Percentiles rank a stretch among this genome's conserved stretches.
Evolutionary conservation across 2,113 vertebrate genomes (phyloP).

Genomic region (Mustelus asterias): DNA sequence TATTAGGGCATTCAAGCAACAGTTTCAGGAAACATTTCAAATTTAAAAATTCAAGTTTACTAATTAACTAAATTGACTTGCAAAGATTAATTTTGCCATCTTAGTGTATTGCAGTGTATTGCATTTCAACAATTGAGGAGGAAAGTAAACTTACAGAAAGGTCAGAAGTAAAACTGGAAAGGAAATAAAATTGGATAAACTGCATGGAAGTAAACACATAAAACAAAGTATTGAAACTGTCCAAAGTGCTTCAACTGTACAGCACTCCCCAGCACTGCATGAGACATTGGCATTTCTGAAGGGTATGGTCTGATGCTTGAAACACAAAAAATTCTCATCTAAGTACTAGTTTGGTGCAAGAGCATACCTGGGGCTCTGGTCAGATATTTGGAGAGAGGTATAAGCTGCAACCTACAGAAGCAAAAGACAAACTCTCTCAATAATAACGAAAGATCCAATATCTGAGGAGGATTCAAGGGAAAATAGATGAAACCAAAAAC

Average conservation of each 20-base stretch:
- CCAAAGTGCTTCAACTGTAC: background rate
- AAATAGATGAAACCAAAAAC: background rate
- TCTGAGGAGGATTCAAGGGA: background rate
- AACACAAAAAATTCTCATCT: slow-evolving; percentile 21
- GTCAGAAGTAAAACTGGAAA: slow-evolving; percentile 10
- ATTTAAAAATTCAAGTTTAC: background rate
- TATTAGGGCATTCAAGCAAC: background rate
- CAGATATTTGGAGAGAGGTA: slow-evolving; percentile 36
- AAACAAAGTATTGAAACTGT: slow-evolving; percentile 7
- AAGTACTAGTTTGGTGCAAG: slow-evolving; percentile 26
- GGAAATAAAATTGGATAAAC: background rate
- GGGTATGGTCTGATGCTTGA: background rate
- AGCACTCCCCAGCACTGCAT: background rate
- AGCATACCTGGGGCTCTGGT: slow-evolving; percentile 29
- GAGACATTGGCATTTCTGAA: background rate
- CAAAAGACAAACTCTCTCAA: slow-evolving; percentile 33
- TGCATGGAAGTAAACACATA: background rate
- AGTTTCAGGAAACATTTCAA: background rate
- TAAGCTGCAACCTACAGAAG: slow-evolving; percentile 35
- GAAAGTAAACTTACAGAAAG: background rate
- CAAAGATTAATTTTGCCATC: background rate
- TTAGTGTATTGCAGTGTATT: background rate
- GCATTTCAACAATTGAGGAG: background rate
- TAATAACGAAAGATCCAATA: slow-evolving; percentile 18
- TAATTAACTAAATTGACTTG: background rate